Conservation (phyloP, 2,113 vertebrate genomes). For the Crotalus viridis region DNA sequence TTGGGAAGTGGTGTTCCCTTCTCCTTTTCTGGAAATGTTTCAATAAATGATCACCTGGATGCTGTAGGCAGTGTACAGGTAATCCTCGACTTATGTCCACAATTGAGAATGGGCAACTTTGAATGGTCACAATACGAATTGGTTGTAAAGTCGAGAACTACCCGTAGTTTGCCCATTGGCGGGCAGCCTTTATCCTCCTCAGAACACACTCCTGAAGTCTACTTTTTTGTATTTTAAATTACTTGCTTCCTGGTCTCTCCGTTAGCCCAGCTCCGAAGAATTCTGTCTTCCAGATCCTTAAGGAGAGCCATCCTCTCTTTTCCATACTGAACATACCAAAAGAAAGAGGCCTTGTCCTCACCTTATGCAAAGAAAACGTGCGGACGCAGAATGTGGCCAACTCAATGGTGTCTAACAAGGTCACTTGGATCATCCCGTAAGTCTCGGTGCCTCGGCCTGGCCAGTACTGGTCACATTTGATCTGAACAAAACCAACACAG, state of each 20-base stretch:
- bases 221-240: not conserved
- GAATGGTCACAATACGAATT: not conserved
- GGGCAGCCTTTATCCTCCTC: not conserved
- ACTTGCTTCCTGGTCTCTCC: not conserved
- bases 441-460: conserved; percentile 92
- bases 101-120: not conserved
- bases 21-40: not conserved
- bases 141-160: not conserved
- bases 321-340: not conserved
- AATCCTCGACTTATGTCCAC: no score
- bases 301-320: not conserved
- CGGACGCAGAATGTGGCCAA: conserved; percentile 94
- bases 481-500: conserved; percentile 64
- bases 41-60: not conserved
- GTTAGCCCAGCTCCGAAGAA: not conserved
- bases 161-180: not conserved
- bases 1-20: not conserved
- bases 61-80: no score
- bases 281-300: not conserved
- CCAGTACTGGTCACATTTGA: conserved; percentile 99
- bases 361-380: conserved; percentile 97
- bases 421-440: conserved; percentile 96
- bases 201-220: not conserved
- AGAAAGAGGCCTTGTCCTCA: conserved; percentile 46
- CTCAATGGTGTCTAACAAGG: conserved; percentile 92